Percentiles rank a stretch among this genome's conserved stretches.
These are phyloP conservation scores for Ariopsis seemanni DNA, from an alignment of 2,113 vertebrate genomes.

Conservation along the genomic window DNA sequence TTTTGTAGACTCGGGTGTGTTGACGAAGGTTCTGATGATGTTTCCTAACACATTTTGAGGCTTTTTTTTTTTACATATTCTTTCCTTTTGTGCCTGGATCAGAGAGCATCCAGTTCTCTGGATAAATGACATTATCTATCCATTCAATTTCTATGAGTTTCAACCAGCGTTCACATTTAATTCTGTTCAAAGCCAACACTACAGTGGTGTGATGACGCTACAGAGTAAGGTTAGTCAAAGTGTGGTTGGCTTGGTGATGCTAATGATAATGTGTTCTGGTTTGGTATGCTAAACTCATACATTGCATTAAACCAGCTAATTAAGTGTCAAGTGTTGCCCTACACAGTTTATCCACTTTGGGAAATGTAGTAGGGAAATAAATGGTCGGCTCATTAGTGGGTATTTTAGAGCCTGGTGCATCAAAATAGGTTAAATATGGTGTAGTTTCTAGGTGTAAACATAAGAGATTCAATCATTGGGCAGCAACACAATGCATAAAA, in stretches of 20 bases:
- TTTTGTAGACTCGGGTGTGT: neutral
- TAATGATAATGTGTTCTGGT: neutral
- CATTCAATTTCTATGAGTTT: neutral
- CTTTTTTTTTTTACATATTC: no score
- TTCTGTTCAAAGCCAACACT: neutral
- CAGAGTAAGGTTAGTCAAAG: neutral
- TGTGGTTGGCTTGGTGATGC: neutral
- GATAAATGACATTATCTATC: neutral
- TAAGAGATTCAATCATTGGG: neutral
- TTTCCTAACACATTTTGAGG: no score
- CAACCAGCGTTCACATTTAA: neutral
- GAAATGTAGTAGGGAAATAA: conserved; percentile 6
- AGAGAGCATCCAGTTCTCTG: neutral
- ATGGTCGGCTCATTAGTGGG: neutral
- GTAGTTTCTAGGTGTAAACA: neutral
- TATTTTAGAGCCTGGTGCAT: neutral
- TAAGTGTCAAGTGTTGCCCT: neutral
- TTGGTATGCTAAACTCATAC: neutral
- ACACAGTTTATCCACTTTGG: neutral
- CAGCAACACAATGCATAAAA: neutral
- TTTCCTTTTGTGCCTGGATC: neutral
- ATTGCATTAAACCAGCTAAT: neutral
- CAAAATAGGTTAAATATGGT: neutral
- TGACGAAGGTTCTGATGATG: no score
- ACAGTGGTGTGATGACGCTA: neutral